Evolutionary conservation across 2,113 vertebrate species (phyloP), one percentile per base, ranked within the genome.

Genomic region (Fulica atra): DNA sequence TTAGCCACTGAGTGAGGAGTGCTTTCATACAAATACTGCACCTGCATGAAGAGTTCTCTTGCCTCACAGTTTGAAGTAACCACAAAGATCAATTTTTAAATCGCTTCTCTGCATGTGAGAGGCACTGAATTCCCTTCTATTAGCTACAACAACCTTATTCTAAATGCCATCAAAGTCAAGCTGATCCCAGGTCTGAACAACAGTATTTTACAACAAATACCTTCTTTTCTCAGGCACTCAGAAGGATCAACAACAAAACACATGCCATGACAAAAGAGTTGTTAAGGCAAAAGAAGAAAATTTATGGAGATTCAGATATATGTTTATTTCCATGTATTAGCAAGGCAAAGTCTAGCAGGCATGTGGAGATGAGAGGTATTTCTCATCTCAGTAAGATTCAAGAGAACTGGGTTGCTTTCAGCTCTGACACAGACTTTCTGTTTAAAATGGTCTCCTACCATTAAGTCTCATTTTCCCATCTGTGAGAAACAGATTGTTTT

Each of bases 1-100:
- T 60, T 61, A 79, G 23, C 44, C 46, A 9, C 42, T 57, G 33
- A 73, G 65, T 46, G 29, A 36, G 17, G 42, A 16, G 23, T 53
- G 20, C 26, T 65, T 59, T 85, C 16, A 21, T 42, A 65, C 42
- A 86, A 68, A 76, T 76, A 57, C 21, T 0, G 1, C 46, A 53
- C 20, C 77, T 76, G 48, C 50, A 35, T 44, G 10, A 17, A 42
- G 31, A 79, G 19, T 31, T 64, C 86, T 77, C 68, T 64, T 77
- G 71, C 50, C 38, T 73, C n/a, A 78, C 38, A 40, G 21, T 79
- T 84, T 79, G 57, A 95, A 88, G n/a, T 44, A 81, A 64, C 26
- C 38, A 64, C 50, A 76, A 89, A 88, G 63, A 25, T 36, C 63
- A 64, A 50, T 81, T 84, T 94, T 83, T 81, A 92, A 92, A 79